Base-by-base conservation (phyloP, 1,140 invertebrate species). In the Ylistrum balloti region DNA sequence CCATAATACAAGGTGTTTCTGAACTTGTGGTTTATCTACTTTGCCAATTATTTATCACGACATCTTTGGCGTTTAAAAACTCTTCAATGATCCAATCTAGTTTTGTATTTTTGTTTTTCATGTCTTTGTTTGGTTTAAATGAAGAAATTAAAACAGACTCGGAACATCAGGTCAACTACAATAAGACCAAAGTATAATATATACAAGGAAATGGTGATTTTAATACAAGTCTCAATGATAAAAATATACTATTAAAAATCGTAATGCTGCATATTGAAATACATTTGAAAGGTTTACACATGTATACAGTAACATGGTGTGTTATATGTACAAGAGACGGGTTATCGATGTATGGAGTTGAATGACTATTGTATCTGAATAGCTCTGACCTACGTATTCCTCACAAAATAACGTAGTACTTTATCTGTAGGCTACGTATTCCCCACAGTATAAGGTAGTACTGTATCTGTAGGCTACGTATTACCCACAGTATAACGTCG, bases 241-340 rank as follows among this genome's bases (percentile, higher is more conserved):
- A 74, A 74, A 74, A 74, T 74, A 74, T 74, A 74, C n/a, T 74
- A 74, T 74, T 28, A 5, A 74, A 74, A 74, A 74, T 74, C 56
- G 56, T 74, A 74, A 74, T 74, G 56, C 56, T 74, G n/a, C 56
- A n/a, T 74, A 28, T 28, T n/a, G 5, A 5, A 74, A 74, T 74
- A 28, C 17, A n/a, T n/a, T n/a, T n/a, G n/a, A n/a, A n/a, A n/a
- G n/a, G n/a, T n/a, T n/a, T n/a, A n/a, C n/a, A n/a, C n/a, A n/a
- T n/a, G n/a, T n/a, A n/a, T n/a, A n/a, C n/a, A n/a, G n/a, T n/a
- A n/a, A n/a, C n/a, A n/a, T n/a, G n/a, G n/a, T n/a, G n/a, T n/a
- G n/a, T n/a, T n/a, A n/a, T n/a, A 74, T 74, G 1, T 13, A 13
- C 9, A 7, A 74, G 56, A 74, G 22, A 28, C 56, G 22, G 1